Conservation (phyloP, 2,797 vertebrate species). For the Enteromius trimaculatus region DNA sequence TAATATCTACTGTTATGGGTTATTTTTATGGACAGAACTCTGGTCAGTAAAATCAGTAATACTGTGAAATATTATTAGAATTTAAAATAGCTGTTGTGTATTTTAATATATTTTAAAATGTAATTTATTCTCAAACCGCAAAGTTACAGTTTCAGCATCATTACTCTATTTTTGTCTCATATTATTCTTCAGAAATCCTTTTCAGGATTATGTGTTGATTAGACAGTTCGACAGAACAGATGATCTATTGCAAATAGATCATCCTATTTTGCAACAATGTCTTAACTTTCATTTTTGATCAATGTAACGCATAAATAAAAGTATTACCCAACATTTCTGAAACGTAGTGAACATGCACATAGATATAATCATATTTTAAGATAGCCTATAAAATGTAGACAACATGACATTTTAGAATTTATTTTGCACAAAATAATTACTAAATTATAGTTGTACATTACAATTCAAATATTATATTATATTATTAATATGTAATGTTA, state of each 20-base stretch:
- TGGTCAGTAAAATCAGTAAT: background rate
- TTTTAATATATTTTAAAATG: background rate
- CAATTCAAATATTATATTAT: background rate
- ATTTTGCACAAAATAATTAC: background rate
- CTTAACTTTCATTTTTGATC: background rate
- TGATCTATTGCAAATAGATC: no score
- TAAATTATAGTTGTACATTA: background rate
- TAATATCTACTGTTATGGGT: background rate
- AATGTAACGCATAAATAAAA: background rate
- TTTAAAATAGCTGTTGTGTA: background rate
- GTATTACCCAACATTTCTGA: background rate
- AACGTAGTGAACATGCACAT: background rate
- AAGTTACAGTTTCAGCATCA: background rate
- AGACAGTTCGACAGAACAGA: background rate
- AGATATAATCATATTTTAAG: background rate
- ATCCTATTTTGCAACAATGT: background rate
- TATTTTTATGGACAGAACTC: background rate
- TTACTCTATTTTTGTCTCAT: background rate
- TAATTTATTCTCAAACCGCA: background rate
- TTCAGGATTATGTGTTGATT: background rate
- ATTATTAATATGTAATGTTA: background rate
- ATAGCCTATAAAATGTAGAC: background rate
- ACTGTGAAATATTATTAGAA: background rate
- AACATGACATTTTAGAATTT: background rate
- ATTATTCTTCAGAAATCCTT: background rate